Evolutionary conservation across 2,888 invertebrate species (phyloP).

Genomic region (Thera obeliscata): DNA sequence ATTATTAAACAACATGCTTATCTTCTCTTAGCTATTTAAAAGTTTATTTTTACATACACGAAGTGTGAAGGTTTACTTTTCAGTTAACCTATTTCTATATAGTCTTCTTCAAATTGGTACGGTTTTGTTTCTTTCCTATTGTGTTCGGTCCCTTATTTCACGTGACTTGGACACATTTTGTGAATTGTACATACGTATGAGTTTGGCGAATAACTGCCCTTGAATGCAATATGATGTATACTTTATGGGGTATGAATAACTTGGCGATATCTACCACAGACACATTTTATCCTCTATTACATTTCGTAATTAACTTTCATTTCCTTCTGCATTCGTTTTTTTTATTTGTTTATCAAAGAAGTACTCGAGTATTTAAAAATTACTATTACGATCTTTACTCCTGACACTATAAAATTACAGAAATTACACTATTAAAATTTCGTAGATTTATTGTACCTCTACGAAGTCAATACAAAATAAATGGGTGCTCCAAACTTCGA

Average conservation of each 20-base stretch:
- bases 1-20: too few species aligned
- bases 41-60: too few species aligned
- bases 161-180: constrained; percentile 62
- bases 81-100: background rate
- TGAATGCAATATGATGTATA: constrained; percentile 56
- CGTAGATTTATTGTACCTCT: background rate
- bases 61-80: background rate
- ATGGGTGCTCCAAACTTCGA: constrained; percentile 9
- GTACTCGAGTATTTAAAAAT: too few species aligned
- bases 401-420: too few species aligned
- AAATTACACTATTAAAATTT: too few species aligned
- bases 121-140: constrained; percentile 16
- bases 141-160: constrained; percentile 52
- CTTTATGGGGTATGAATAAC: constrained; percentile 34
- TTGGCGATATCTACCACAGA: constrained; percentile 22
- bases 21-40: too few species aligned
- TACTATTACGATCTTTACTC: too few species aligned
- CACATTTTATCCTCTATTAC: background rate
- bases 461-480: constrained; percentile 1
- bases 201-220: constrained; percentile 49
- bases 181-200: constrained; percentile 66
- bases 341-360: background rate
- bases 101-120: background rate
- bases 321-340: background rate
- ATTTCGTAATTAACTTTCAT: background rate